Percentiles rank a stretch among this genome's conserved stretches.
Conservation (phyloP, 2,888 invertebrate genomes). For the Tipula lateralis region DNA sequence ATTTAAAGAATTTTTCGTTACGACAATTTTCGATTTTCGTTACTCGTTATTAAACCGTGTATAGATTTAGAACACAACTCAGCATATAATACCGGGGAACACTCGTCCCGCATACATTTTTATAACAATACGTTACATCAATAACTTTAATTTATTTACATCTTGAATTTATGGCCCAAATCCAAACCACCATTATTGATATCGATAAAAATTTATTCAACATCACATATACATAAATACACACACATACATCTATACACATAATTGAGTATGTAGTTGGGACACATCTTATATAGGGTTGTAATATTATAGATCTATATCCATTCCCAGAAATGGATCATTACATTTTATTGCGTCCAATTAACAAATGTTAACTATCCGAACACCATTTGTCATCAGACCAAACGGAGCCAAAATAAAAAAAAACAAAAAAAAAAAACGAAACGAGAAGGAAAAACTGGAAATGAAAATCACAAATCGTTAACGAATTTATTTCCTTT, state of each 20-base stretch:
- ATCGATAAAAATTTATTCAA: neutral
- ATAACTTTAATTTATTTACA: slow-evolving; percentile 5
- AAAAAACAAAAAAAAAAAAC: neutral
- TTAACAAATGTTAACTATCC: slow-evolving; percentile 24
- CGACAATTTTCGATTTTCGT: neutral
- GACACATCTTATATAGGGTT: too few relatives aligned
- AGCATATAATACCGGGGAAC: too few relatives aligned
- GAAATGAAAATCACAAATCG: slow-evolving; percentile 24
- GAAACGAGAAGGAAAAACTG: neutral
- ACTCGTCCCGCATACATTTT: neutral
- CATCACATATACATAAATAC: neutral
- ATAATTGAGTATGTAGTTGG: too few relatives aligned
- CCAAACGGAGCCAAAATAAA: slow-evolving; percentile 11
- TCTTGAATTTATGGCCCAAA: neutral
- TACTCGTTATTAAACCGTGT: too few relatives aligned
- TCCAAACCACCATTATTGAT: neutral
- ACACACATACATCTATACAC: neutral
- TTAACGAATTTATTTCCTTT: slow-evolving; percentile 24
- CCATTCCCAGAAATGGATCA: slow-evolving; percentile 13
- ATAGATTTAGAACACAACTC: too few relatives aligned
- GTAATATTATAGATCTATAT: neutral
- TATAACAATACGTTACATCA: neutral
- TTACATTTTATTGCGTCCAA: slow-evolving; percentile 19
- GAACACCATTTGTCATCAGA: slow-evolving; percentile 24
- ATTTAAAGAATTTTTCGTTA: neutral